phyloP scores from a whole-genome alignment of 2,888 invertebrate genomes.

The Nomada goodeniana region DNA sequence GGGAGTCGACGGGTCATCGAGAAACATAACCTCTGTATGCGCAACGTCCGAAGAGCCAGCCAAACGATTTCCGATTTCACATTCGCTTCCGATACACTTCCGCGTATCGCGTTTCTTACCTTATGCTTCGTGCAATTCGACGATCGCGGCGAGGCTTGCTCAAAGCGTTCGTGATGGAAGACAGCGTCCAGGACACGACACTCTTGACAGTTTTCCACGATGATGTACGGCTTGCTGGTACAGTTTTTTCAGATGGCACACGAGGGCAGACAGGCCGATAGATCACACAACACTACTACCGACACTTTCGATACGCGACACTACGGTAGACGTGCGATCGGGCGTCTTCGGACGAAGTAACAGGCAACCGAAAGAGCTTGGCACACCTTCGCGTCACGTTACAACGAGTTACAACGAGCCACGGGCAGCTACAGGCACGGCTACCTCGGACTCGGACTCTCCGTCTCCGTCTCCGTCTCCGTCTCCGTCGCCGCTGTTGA shows the following conservation, averaged over 20 bases:
- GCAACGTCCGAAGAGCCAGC: slow-evolving; percentile 48
- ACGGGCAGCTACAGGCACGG: slow-evolving; percentile 68
- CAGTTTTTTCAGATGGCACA: slow-evolving; percentile 44
- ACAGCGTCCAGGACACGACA: slow-evolving; percentile 41
- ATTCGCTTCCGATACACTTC: slow-evolving; percentile 36
- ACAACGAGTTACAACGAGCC: slow-evolving; percentile 73
- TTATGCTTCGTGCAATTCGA: slow-evolving; percentile 57
- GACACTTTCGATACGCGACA: slow-evolving; percentile 51
- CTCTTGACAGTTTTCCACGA: slow-evolving; percentile 70
- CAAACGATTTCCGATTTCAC: slow-evolving; percentile 46
- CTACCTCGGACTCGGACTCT: slow-evolving; percentile 71
- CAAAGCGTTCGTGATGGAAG: slow-evolving; percentile 8
- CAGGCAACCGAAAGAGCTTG: slow-evolving; percentile 63
- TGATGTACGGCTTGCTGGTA: slow-evolving; percentile 40
- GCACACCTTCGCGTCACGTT: slow-evolving; percentile 77
- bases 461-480: slow-evolving; percentile 73
- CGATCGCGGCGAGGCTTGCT: slow-evolving; percentile 6
- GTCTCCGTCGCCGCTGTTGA: slow-evolving; percentile 68
- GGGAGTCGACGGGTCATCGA: slow-evolving; percentile 71
- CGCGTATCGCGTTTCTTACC: slow-evolving; percentile 61
- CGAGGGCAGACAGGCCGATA: slow-evolving; percentile 42
- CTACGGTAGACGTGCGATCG: slow-evolving; percentile 49
- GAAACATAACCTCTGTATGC: slow-evolving; percentile 76
- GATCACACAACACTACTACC: slow-evolving; percentile 65
- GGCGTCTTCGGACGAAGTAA: slow-evolving; percentile 62